These are phyloP conservation scores for Nylanderia fulva DNA, from an alignment of 1,140 invertebrate species.

Conservation along the genomic window DNA sequence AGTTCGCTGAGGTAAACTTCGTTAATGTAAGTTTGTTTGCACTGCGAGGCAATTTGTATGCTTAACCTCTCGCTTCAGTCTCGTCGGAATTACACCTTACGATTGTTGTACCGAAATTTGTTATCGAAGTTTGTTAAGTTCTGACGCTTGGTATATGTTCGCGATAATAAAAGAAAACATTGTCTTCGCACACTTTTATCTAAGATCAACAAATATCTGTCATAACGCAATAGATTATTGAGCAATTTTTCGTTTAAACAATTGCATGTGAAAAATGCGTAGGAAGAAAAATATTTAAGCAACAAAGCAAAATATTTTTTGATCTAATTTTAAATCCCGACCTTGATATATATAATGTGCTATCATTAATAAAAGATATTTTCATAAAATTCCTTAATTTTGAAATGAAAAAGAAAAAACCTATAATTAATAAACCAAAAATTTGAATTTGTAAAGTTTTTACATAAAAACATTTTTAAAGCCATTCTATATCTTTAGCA, in stretches of 20 bases:
- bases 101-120: slow-evolving; percentile 55
- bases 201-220: slow-evolving; percentile 38
- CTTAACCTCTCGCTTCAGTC: slow-evolving; percentile 56
- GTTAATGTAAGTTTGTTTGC: slow-evolving; percentile 62
- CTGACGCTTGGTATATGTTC: slow-evolving; percentile 10
- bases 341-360: neutral
- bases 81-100: slow-evolving; percentile 57
- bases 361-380: neutral
- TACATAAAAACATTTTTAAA: neutral
- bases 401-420: neutral
- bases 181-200: neutral
- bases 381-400: neutral
- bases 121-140: slow-evolving; percentile 56
- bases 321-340: neutral
- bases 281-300: neutral
- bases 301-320: neutral
- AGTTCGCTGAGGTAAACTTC: slow-evolving; percentile 48
- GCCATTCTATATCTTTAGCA: neutral
- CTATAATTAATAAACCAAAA: neutral
- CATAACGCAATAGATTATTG: slow-evolving; percentile 3
- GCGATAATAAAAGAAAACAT: slow-evolving; percentile 56
- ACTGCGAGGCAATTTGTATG: slow-evolving; percentile 58
- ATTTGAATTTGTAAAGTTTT: too few species aligned
- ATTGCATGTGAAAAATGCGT: neutral
- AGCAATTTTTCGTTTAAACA: neutral